These are phyloP conservation scores for Archips xylosteana DNA, from an alignment of 2,888 invertebrate genomes.

Conservation along the genomic window DNA sequence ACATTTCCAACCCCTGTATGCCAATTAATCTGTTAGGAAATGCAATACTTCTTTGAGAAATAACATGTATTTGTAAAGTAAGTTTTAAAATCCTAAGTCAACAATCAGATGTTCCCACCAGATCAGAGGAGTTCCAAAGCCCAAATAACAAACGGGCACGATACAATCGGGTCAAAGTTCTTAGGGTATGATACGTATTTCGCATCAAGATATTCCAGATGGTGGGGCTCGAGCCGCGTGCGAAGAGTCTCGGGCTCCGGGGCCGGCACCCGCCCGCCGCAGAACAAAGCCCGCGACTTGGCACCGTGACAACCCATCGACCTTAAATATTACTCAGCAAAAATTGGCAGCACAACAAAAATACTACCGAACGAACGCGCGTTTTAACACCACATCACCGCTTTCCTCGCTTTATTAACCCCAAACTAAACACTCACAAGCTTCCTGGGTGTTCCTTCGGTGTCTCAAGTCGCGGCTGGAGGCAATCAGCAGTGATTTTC, in stretches of 20 bases:
- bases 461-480: constrained; percentile 35
- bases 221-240: constrained; percentile 9
- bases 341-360: constrained; percentile 59
- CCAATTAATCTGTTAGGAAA: no score
- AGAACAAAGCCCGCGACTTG: constrained; percentile 45
- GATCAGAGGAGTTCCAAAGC: neutral
- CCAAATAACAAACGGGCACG: neutral
- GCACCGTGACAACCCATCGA: constrained; percentile 33
- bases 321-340: constrained; percentile 64
- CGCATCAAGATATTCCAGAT: neutral
- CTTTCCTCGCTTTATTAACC: neutral
- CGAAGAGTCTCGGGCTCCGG: constrained; percentile 38
- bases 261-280: constrained; percentile 52
- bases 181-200: neutral
- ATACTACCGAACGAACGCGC: constrained; percentile 47
- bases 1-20: no score
- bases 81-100: no score
- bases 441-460: constrained; percentile 29
- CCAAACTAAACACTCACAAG: constrained; percentile 36
- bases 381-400: neutral
- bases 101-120: neutral
- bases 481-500: constrained; percentile 43
- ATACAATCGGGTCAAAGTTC: neutral
- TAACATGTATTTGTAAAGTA: no score
- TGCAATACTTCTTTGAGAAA: no score